Base-by-base conservation (phyloP, 1,140 invertebrate species). In the Agraylea sexmaculata region DNA sequence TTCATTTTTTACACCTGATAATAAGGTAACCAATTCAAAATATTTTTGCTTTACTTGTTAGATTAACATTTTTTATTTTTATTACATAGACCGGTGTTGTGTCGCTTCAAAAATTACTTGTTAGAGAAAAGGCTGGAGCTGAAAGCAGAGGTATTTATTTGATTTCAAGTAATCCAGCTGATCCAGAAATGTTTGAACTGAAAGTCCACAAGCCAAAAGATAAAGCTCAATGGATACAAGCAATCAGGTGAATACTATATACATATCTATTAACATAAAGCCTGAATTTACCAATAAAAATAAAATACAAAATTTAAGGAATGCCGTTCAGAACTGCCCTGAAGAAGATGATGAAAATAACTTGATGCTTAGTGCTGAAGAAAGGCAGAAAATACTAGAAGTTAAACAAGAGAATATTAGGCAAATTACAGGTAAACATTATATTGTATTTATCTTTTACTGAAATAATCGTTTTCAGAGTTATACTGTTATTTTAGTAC, bases 131-230 rank as follows among this genome's bases (percentile, higher is more conserved):
- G 59, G 87, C 88, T 2, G 88, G 87, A 25, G 78, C 84, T 43
- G 87, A 91, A 50, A 86, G 84, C 6, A 71, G 82, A 2, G 84
- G 85, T 1, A 82, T 93, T 51, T 92, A 92, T 63, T 69, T 93
- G 17, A 90, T 93, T 50, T 86, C 82, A 40, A 85, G 82, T 30
- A 86, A 86, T 55, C 82, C 85, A 1, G 71, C 73, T 1, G 82
- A 86, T 50, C 89, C 90, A 0, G 92, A 94, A 65, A 94, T 95
- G 90, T 94, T 93, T 58, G 90, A 95, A 59, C 65, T 96, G 11
- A 82, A 92, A 53, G 87, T 92, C 43, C 77, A 82, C 46, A 81
- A 85, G 29, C 85, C 86, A 10, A 85, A 87, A 54, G 87, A 93
- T 43, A 87, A 89, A 53, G 78, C 83, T 50, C 60, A 77, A 1